A percentile compares a stretch with the other conserved stretches of the same genome.
These are phyloP conservation scores for Nesoenas mayeri DNA, from an alignment of 2,113 vertebrate genomes.

Conservation along the genomic window DNA sequence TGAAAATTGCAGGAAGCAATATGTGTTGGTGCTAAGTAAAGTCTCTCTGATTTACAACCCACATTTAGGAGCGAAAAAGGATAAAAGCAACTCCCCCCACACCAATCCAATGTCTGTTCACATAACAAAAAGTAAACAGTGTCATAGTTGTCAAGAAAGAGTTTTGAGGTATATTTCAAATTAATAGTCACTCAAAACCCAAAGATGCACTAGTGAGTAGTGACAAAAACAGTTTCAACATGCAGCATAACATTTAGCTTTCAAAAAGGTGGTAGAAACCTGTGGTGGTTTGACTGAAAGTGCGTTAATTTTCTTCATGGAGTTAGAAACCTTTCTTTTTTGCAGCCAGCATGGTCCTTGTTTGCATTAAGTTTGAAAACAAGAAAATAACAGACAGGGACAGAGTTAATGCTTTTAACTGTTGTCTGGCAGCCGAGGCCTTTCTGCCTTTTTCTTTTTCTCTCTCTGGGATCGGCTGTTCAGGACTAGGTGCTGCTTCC, in stretches of 20 bases:
- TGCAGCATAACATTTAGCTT: not conserved
- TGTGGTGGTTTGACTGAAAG: too few species aligned
- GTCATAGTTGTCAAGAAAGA: not conserved
- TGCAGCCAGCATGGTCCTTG: too few species aligned
- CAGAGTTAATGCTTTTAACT: too few species aligned
- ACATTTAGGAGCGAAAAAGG: not conserved
- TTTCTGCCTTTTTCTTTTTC: too few species aligned
- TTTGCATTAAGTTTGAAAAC: too few species aligned
- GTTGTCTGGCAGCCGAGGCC: too few species aligned
- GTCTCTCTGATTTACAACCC: constrained; percentile 35
- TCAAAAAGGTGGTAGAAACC: not conserved
- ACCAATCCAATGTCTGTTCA: not conserved
- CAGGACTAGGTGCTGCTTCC: too few species aligned
- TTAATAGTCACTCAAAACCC: not conserved
- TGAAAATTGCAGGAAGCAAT: not conserved
- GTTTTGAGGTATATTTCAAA: constrained; percentile 32
- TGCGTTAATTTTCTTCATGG: too few species aligned
- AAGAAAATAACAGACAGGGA: too few species aligned
- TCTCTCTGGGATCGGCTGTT: too few species aligned
- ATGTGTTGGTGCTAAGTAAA: constrained; percentile 32
- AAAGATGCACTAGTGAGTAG: not conserved
- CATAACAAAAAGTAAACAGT: not conserved
- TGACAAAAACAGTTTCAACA: not conserved
- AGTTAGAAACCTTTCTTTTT: not conserved
- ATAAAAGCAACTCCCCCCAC: not conserved